Conservation (phyloP, 2,113 vertebrate species). For the Gnathonemus echidnorhynchus region DNA sequence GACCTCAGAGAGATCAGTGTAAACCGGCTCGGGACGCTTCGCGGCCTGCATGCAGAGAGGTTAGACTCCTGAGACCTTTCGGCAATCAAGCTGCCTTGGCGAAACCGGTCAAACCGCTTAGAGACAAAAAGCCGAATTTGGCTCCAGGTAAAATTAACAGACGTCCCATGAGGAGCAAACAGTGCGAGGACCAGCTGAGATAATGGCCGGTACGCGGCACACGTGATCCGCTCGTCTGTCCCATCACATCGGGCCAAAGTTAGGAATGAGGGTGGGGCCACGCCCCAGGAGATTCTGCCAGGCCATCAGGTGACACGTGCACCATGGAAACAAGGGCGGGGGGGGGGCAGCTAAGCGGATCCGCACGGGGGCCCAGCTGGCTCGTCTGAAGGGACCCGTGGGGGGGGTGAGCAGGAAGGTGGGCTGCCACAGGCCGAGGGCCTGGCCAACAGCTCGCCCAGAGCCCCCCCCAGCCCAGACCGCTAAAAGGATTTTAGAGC, state of each 20-base stretch:
- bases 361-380: background rate
- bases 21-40: background rate
- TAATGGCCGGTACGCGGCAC: background rate
- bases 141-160: background rate
- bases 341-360: background rate
- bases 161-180: background rate
- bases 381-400: background rate
- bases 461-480: background rate
- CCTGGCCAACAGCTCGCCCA: background rate
- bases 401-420: background rate
- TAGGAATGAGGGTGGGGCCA: background rate
- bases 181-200: background rate
- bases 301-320: background rate
- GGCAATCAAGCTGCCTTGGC: background rate
- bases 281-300: background rate
- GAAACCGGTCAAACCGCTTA: background rate
- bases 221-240: background rate
- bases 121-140: background rate
- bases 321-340: background rate
- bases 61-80: background rate
- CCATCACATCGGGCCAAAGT: background rate
- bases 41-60: background rate
- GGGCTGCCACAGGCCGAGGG: background rate
- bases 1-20: background rate
- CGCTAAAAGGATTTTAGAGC: conserved; percentile 6